Percentiles rank a stretch among this genome's conserved stretches.
These are phyloP conservation scores for Pseudolaguvia tuberculata DNA, from an alignment of 2,113 vertebrate species.

Conservation along the genomic window DNA sequence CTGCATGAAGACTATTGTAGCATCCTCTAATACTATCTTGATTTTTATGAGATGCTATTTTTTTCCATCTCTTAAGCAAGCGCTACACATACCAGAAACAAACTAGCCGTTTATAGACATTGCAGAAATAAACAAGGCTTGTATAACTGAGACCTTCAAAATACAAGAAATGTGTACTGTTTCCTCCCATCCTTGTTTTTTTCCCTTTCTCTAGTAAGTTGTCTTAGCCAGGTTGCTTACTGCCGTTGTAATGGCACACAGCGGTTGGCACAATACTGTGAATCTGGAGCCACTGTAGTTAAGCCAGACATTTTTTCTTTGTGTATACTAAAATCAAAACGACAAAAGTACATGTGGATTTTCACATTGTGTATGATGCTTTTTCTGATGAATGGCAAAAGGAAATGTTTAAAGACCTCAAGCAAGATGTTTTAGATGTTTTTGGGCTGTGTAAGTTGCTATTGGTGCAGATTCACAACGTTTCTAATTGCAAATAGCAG, in stretches of 20 bases:
- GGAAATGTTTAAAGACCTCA: constrained; percentile 18
- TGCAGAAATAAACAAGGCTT: constrained; percentile 66
- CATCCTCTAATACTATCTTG: constrained; percentile 14
- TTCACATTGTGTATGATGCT: constrained; percentile 42
- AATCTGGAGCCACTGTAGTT: constrained; percentile 74
- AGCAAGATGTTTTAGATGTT: constrained; percentile 10
- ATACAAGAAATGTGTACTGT: constrained; percentile 53
- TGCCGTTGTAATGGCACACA: constrained; percentile 44
- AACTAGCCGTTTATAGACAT: constrained; percentile 57
- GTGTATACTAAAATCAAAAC: constrained; percentile 64
- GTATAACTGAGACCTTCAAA: constrained; percentile 66
- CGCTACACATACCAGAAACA: constrained; percentile 52
- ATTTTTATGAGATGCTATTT: constrained; percentile 25
- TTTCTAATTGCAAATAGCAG: neutral
- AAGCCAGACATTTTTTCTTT: constrained; percentile 66
- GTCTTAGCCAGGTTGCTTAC: constrained; percentile 62
- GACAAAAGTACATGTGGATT: constrained; percentile 56
- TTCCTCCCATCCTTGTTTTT: constrained; percentile 3
- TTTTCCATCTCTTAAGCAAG: constrained; percentile 35
- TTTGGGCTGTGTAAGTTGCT: constrained; percentile 21
- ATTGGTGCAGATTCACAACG: neutral
- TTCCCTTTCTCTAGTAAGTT: constrained; percentile 55
- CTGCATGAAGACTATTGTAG: constrained; percentile 27
- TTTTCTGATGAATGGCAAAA: constrained; percentile 6
- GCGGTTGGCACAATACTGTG: constrained; percentile 72